Percentiles rank a stretch among this genome's conserved stretches.
phyloP scores from a whole-genome alignment of 2,113 vertebrate species.

The Tychaedon coryphoeus region DNA sequence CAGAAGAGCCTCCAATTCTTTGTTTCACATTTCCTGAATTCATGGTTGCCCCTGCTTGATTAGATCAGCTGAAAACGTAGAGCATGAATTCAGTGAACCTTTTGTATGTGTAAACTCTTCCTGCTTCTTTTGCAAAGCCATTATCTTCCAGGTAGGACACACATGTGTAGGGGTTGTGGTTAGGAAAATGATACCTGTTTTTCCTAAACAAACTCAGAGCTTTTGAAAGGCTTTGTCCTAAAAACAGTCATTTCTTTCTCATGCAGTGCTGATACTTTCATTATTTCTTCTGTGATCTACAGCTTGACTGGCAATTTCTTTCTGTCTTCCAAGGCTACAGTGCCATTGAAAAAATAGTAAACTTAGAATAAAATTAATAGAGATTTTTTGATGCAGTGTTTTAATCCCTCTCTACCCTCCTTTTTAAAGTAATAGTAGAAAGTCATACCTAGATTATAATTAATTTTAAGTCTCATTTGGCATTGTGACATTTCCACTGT shows the following conservation, averaged over 20 bases:
- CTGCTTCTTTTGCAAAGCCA: background rate
- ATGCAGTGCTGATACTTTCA: background rate
- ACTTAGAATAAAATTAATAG: background rate
- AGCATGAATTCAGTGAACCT: rapidly evolving
- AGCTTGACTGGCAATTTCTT: background rate
- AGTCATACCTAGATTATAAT: background rate
- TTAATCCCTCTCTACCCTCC: background rate
- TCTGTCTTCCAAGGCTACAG: background rate
- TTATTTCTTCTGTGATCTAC: background rate
- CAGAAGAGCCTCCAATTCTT: background rate
- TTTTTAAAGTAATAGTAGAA: background rate
- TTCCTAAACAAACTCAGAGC: background rate
- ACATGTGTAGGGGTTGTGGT: background rate
- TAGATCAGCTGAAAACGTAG: rapidly evolving
- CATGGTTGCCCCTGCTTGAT: background rate
- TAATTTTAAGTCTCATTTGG: background rate
- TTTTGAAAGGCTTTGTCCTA: background rate
- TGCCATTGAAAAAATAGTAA: background rate
- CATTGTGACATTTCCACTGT: background rate
- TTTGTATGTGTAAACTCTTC: background rate
- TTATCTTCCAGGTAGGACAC: background rate
- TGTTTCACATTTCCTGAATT: background rate
- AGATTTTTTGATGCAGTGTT: background rate
- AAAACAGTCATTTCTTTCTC: background rate
- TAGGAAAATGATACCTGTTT: background rate